These are phyloP conservation scores for Harpagifer antarcticus DNA, from an alignment of 2,797 vertebrate genomes.

Conservation along the genomic window DNA sequence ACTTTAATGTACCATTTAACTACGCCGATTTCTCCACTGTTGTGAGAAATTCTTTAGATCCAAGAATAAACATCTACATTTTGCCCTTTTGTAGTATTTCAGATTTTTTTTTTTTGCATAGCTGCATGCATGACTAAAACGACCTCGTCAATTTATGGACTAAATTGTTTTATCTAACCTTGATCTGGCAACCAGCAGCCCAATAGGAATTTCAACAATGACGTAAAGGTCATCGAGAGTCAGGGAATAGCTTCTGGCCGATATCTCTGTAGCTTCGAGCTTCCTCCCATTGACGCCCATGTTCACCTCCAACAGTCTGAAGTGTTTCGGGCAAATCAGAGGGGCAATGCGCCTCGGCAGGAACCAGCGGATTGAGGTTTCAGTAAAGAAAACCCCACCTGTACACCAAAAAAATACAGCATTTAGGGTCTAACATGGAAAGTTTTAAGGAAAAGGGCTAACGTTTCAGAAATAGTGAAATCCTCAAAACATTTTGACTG, in stretches of 20 bases:
- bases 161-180: slow-evolving; percentile 69
- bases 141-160: too few relatives aligned
- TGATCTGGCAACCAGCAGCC: slow-evolving; percentile 82
- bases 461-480: too few relatives aligned
- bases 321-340: slow-evolving; percentile 64
- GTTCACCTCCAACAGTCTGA: slow-evolving; percentile 77
- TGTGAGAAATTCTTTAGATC: too few relatives aligned
- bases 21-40: too few relatives aligned
- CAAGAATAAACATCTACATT: too few relatives aligned
- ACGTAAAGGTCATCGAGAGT: slow-evolving; percentile 58
- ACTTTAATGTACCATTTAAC: too few relatives aligned
- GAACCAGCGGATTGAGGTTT: slow-evolving; percentile 82
- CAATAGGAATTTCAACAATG: slow-evolving; percentile 81
- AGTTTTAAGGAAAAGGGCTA: background rate
- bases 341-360: slow-evolving; percentile 79
- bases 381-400: slow-evolving; percentile 79
- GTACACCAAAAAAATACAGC: slow-evolving; percentile 7
- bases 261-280: slow-evolving; percentile 70
- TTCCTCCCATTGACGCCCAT: slow-evolving; percentile 81
- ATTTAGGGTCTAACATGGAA: background rate
- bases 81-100: too few relatives aligned
- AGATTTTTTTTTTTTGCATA: too few relatives aligned
- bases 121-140: too few relatives aligned
- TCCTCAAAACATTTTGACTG: too few relatives aligned
- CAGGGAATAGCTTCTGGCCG: slow-evolving; percentile 73